phyloP scores from a whole-genome alignment of 2,797 vertebrate genomes.

The Cryptoblepharus egeriae region DNA sequence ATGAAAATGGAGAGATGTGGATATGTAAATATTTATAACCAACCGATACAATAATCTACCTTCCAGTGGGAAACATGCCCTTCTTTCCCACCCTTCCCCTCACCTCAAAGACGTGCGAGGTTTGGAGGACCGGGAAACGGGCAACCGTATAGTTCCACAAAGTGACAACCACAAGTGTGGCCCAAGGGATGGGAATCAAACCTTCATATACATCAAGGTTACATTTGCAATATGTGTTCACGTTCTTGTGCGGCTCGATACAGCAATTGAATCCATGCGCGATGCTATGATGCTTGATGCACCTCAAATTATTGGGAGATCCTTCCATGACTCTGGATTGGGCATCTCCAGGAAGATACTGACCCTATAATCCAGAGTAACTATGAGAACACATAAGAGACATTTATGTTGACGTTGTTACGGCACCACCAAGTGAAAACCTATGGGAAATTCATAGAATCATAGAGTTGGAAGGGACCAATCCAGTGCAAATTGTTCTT shows the following conservation, averaged over 20 bases:
- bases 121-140: too few relatives aligned
- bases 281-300: not conserved
- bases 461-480: too few relatives aligned
- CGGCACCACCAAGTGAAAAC: too few relatives aligned
- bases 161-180: not conserved
- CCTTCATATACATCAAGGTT: not conserved
- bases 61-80: not conserved
- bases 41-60: not conserved
- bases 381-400: too few relatives aligned
- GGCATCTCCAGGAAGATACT: not conserved
- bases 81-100: not conserved
- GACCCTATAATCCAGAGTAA: too few relatives aligned
- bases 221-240: not conserved
- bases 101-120: not conserved
- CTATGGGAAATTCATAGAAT: too few relatives aligned
- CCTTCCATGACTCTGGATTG: too few relatives aligned
- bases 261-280: not conserved
- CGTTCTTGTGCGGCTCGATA: not conserved
- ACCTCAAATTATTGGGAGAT: too few relatives aligned
- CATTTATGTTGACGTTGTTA: too few relatives aligned
- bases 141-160: not conserved
- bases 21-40: slow-evolving; percentile 23
- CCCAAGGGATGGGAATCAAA: not conserved
- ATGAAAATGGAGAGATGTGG: not conserved
- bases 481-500: too few relatives aligned